phyloP scores from a whole-genome alignment of 1,140 invertebrate species.

The Dendrolimus kikuchii region DNA sequence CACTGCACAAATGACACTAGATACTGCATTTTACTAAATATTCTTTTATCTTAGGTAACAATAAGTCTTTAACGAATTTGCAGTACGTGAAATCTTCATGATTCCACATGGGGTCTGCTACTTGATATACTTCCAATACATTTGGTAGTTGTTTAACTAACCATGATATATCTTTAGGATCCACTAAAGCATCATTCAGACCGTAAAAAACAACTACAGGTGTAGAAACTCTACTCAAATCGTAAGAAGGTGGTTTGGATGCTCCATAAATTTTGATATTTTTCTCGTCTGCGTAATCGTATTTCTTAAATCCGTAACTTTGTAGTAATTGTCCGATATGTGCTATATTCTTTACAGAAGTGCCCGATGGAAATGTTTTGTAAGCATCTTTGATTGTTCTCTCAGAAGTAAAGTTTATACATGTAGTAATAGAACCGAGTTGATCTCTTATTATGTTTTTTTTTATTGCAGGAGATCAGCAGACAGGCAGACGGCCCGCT shows the following conservation, averaged over 20 bases:
- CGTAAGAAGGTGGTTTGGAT: slow-evolving; percentile 60
- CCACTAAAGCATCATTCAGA: slow-evolving; percentile 44
- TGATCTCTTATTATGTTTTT: no score
- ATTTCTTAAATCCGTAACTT: slow-evolving; percentile 52
- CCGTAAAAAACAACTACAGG: slow-evolving; percentile 55
- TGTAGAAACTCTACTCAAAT: slow-evolving; percentile 64
- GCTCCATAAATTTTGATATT: slow-evolving; percentile 65
- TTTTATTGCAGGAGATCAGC: no score
- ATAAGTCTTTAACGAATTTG: slow-evolving; percentile 1
- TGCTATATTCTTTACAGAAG: slow-evolving; percentile 78
- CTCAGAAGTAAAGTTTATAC: slow-evolving; percentile 7
- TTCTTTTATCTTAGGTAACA: neutral
- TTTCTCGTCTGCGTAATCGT: slow-evolving; percentile 59
- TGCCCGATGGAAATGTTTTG: slow-evolving; percentile 80
- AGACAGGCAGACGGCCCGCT: no score
- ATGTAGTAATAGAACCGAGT: neutral
- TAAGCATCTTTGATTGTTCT: slow-evolving; percentile 12
- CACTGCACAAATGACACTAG: no score
- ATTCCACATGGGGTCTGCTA: slow-evolving; percentile 46
- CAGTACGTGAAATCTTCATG: slow-evolving; percentile 45
- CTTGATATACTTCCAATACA: slow-evolving; percentile 31
- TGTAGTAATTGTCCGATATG: slow-evolving; percentile 71
- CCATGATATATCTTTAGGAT: slow-evolving; percentile 42
- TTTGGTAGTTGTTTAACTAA: slow-evolving; percentile 33
- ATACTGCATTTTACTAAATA: no score